Evolutionary conservation across 1,140 invertebrate species (phyloP).

Genomic region (Penaeus indicus): DNA sequence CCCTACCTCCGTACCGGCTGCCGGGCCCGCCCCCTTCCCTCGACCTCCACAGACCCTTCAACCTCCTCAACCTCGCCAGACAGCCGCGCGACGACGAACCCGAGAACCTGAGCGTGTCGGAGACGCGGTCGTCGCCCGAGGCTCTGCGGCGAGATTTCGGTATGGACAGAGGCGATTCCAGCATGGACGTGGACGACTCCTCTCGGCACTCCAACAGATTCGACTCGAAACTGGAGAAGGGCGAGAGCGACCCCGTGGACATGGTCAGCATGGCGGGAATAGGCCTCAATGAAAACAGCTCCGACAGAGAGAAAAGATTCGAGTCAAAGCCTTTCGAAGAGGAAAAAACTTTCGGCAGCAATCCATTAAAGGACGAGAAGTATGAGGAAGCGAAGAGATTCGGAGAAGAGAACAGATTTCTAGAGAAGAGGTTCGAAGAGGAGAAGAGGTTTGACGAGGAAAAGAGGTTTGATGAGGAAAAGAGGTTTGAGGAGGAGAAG

Average conservation of each 20-base stretch:
- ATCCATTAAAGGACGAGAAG: too few species aligned
- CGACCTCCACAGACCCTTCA: slow-evolving; percentile 61
- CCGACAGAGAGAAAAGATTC: slow-evolving; percentile 38
- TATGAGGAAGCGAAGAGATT: too few species aligned
- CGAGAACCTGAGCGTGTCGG: slow-evolving; percentile 65
- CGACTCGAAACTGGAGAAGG: slow-evolving; percentile 33
- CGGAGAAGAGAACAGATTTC: too few species aligned
- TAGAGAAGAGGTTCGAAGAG: slow-evolving; percentile 33
- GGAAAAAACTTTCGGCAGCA: too few species aligned
- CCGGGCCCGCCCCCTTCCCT: slow-evolving; percentile 60
- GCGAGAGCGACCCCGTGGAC: slow-evolving; percentile 26
- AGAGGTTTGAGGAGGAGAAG: slow-evolving; percentile 33
- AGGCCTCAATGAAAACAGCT: slow-evolving; percentile 8
- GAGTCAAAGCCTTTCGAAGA: not conserved
- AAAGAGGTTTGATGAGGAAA: slow-evolving; percentile 43
- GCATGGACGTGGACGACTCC: slow-evolving; percentile 56
- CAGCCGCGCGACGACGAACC: slow-evolving; percentile 57
- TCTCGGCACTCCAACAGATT: slow-evolving; percentile 43
- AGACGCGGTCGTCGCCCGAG: slow-evolving; percentile 42
- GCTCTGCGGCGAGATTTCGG: slow-evolving; percentile 32
- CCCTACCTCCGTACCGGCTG: slow-evolving; percentile 56
- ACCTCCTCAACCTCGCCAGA: slow-evolving; percentile 47
- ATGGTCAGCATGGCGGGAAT: slow-evolving; percentile 41
- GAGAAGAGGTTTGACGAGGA: slow-evolving; percentile 49
- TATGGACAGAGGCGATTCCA: slow-evolving; percentile 24